A percentile compares a stretch with the other conserved stretches of the same genome.
Conservation (phyloP, 1,140 invertebrate species). For the Rhynchophorus ferrugineus region DNA sequence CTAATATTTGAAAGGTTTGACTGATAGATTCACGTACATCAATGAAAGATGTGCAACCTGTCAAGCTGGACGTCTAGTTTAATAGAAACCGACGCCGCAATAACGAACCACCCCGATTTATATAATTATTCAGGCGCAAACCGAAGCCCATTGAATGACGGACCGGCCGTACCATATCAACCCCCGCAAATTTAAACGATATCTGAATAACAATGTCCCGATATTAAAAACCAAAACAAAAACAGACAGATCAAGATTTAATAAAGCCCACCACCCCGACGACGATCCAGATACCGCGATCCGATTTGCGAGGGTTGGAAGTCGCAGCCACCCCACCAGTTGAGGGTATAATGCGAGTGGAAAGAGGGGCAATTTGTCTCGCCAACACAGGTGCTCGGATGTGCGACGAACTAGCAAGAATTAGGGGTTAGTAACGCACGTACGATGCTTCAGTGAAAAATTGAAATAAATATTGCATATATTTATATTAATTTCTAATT, state of each 20-base stretch:
- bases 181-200: constrained; percentile 21
- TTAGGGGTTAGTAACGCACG: too few relatives aligned
- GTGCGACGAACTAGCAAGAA: too few relatives aligned
- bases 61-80: too few relatives aligned
- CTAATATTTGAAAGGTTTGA: too few relatives aligned
- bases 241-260: constrained; percentile 11
- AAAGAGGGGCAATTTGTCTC: constrained; percentile 34
- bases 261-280: neutral
- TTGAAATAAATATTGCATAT: too few relatives aligned
- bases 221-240: constrained; percentile 20
- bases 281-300: constrained; percentile 1
- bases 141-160: constrained; percentile 3
- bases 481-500: too few relatives aligned
- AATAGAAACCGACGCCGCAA: too few relatives aligned
- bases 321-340: constrained; percentile 10
- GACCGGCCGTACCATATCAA: neutral
- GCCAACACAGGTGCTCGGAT: constrained; percentile 19
- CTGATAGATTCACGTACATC: too few relatives aligned
- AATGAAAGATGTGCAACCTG: too few relatives aligned
- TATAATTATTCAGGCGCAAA: neutral
- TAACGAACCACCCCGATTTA: neutral
- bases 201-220: constrained; percentile 12
- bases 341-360: constrained; percentile 2
- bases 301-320: constrained; percentile 2
- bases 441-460: too few relatives aligned